A percentile compares a stretch with the other conserved stretches of the same genome.
Evolutionary conservation across 2,113 vertebrate species (phyloP).

Genomic region (Nanorana parkeri): DNA sequence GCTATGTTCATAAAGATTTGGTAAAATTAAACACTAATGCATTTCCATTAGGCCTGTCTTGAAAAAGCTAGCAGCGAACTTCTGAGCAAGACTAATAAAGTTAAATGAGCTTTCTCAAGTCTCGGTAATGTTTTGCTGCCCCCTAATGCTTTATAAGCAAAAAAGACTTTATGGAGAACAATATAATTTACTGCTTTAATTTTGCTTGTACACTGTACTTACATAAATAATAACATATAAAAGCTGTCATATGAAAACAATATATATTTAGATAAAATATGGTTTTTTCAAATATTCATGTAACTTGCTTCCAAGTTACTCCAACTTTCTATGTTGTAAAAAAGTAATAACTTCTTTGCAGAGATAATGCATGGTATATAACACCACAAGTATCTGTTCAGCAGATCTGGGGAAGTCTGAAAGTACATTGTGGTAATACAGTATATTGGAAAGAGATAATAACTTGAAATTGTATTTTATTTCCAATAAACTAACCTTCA

Average conservation of each 20-base stretch:
- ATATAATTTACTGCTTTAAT: conserved; percentile 40
- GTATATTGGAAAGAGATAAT: too few species aligned
- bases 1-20: conserved; percentile 21
- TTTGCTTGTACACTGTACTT: not conserved
- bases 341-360: not conserved
- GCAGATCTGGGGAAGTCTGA: too few species aligned
- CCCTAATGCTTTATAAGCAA: conserved; percentile 46
- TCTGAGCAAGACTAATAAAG: conserved; percentile 20
- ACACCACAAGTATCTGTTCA: too few species aligned
- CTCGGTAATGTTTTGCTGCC: conserved; percentile 50
- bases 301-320: not conserved
- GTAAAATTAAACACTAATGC: conserved; percentile 47
- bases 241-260: conserved; percentile 14
- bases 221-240: conserved; percentile 40
- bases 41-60: conserved; percentile 35
- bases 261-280: conserved; percentile 27
- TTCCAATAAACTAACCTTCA: too few species aligned
- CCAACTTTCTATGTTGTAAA: not conserved
- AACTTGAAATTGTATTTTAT: too few species aligned
- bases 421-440: too few species aligned
- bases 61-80: conserved; percentile 21
- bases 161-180: conserved; percentile 13
- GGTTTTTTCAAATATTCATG: conserved; percentile 3
- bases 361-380: not conserved
- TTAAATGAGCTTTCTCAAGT: conserved; percentile 4